These are phyloP conservation scores for Blera fallax DNA, from an alignment of 2,888 invertebrate species.

Conservation along the genomic window DNA sequence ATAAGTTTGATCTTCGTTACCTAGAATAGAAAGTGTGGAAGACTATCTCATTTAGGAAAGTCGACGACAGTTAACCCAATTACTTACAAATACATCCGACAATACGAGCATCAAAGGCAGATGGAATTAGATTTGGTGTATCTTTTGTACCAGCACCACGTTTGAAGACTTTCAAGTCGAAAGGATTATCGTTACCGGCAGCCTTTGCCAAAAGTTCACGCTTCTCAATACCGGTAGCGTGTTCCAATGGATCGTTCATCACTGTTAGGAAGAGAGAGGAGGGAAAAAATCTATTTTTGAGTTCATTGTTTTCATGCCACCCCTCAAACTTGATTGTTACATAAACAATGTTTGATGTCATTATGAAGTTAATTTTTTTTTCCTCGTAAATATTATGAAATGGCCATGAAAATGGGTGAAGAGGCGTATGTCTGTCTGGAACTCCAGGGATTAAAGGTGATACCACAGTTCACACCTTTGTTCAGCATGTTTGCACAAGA, in stretches of 20 bases:
- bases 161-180: constrained; percentile 91
- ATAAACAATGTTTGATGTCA: constrained; percentile 53
- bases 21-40: constrained; percentile 77
- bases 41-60: background rate
- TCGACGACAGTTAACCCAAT: background rate
- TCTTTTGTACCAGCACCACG: constrained; percentile 92
- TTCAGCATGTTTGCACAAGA: background rate
- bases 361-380: background rate
- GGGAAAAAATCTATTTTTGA: constrained; percentile 41
- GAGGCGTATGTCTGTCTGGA: background rate
- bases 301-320: constrained; percentile 16
- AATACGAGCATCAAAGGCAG: constrained; percentile 93
- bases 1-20: constrained; percentile 94
- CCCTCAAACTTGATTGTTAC: constrained; percentile 37
- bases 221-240: constrained; percentile 96
- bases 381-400: constrained; percentile 22
- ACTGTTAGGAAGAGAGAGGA: constrained; percentile 81
- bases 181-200: constrained; percentile 94
- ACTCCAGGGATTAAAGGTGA: background rate
- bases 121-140: constrained; percentile 94
- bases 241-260: constrained; percentile 94
- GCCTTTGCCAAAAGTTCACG: constrained; percentile 92
- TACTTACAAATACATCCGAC: constrained; percentile 96
- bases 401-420: background rate
- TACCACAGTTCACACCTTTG: background rate